Base-by-base conservation (phyloP, 1,140 invertebrate genomes). In the Marisa cornuarietis region DNA sequence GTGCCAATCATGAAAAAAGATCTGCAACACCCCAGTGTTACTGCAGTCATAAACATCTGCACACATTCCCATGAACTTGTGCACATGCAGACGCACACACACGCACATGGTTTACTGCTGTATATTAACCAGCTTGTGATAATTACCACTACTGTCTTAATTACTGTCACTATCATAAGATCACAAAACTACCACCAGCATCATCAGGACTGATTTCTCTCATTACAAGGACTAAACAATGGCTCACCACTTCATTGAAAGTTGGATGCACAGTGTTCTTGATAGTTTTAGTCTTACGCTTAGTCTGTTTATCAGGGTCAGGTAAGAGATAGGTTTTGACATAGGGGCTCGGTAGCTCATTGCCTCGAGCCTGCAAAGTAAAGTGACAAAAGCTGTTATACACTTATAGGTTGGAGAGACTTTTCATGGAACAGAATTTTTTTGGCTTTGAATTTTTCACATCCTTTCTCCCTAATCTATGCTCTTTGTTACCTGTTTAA, bases 181-280 rank as follows among this genome's bases (percentile, higher is more conserved):
- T n/a, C 62, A 18, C 62, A 63, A 18, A 18, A 18, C 62, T n/a
- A 63, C 62, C 62, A 20, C 62, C n/a, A 63, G 18, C n/a, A 63
- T 20, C n/a, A 63, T 63, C 62, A 18, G 18, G 18, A 20, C n/a
- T n/a, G 3, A 2, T 20, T n/a, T 63, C 18, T 4, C 18, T 63
- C 62, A 20, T 63, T 7, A 63, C 7, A 63, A 63, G n/a, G 7
- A 63, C 62, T 20, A 20, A 22, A 65, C 20, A 22, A n/a, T 20
- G 49, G 74, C 88, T 92, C 91, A 97, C 96, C 95, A 97, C 97
- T 94, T 99, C 97, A 96, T 99, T 99, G 91, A 97, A 99, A 49
- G 96, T 97, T 13, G 97, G 97, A 92, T 98, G 96, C 88, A 95
- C 96, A 88, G 96, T 97, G 85, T 95, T 95, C 83, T 95, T 95